A percentile compares a stretch with the other conserved stretches of the same genome.
phyloP scores from a whole-genome alignment of 2,888 invertebrate genomes.

The Lasioglossum lativentre region DNA sequence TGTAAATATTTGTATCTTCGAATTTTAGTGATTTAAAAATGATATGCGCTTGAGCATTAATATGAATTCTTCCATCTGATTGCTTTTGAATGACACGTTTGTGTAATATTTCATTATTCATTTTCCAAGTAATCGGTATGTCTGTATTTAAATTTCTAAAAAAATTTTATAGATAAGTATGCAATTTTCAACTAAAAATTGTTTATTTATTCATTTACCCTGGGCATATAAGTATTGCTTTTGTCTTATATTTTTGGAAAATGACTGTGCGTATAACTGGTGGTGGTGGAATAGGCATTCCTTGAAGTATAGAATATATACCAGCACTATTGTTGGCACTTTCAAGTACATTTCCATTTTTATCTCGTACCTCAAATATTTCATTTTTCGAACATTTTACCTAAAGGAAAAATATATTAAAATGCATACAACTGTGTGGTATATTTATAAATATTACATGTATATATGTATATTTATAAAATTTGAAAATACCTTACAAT shows the following conservation, averaged over 20 bases:
- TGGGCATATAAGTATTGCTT: constrained; percentile 85
- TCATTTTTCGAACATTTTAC: constrained; percentile 84
- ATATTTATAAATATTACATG: background rate
- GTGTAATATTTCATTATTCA: constrained; percentile 85
- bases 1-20: constrained; percentile 87
- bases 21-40: constrained; percentile 86
- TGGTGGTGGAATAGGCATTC: constrained; percentile 84
- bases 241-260: constrained; percentile 82
- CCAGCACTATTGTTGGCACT: constrained; percentile 87
- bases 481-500: constrained; percentile 85
- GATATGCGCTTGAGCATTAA: constrained; percentile 87
- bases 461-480: background rate
- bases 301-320: constrained; percentile 86
- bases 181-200: background rate
- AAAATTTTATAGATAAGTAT: constrained; percentile 6
- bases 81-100: constrained; percentile 85
- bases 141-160: constrained; percentile 86
- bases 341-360: constrained; percentile 86
- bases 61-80: constrained; percentile 86
- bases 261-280: constrained; percentile 83
- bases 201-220: constrained; percentile 81
- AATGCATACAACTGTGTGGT: background rate
- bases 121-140: constrained; percentile 86
- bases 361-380: constrained; percentile 86
- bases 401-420: constrained; percentile 71